phyloP scores from a whole-genome alignment of 2,888 invertebrate genomes.

The Sminthurinus aureus region DNA sequence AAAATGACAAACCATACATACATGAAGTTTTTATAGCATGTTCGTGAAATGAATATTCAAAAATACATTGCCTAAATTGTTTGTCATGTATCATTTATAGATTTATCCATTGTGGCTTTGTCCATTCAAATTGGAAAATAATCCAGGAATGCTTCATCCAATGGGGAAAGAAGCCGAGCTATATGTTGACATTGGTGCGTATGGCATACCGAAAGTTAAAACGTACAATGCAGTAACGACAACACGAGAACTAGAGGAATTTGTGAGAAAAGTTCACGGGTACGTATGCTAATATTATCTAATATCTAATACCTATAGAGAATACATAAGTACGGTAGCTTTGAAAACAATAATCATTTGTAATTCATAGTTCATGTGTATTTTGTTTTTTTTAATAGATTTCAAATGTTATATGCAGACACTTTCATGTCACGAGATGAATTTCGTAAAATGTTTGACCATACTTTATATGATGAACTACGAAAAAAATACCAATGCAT shows the following conservation, averaged over 20 bases:
- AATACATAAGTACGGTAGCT: no score
- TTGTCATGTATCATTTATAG: conserved; percentile 63
- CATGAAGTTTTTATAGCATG: no score
- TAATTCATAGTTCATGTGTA: background rate
- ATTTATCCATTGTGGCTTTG: conserved; percentile 86
- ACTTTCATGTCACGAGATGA: conserved; percentile 77
- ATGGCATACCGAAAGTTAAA: conserved; percentile 74
- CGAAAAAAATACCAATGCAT: conserved; percentile 70
- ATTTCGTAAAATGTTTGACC: conserved; percentile 82
- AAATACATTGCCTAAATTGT: no score
- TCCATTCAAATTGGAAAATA: conserved; percentile 74
- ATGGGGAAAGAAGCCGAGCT: conserved; percentile 66
- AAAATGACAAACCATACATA: no score
- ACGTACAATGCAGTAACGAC: conserved; percentile 72
- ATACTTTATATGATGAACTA: conserved; percentile 75
- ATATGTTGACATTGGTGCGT: conserved; percentile 83
- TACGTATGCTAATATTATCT: conserved; percentile 59
- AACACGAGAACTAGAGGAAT: conserved; percentile 74
- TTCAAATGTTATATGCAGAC: conserved; percentile 87
- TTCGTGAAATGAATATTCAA: no score
- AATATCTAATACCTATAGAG: no score
- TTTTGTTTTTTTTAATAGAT: conserved; percentile 64
- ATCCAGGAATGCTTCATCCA: conserved; percentile 77
- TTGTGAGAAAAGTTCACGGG: conserved; percentile 74
- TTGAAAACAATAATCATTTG: background rate